phyloP scores from a whole-genome alignment of 2,113 vertebrate species.

The Strigops habroptila region DNA sequence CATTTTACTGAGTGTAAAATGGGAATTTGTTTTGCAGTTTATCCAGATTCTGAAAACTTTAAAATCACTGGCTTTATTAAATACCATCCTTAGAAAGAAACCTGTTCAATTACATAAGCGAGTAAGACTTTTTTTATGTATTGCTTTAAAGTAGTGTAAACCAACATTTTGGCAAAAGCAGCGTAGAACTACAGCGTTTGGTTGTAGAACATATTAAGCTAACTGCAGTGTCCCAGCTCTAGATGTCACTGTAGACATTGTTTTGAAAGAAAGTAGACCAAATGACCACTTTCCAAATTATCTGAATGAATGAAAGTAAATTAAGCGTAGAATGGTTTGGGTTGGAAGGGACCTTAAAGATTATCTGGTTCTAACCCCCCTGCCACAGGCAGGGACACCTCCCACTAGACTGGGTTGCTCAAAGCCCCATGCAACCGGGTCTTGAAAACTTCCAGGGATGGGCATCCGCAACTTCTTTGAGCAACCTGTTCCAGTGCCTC shows the following conservation, averaged over 20 bases:
- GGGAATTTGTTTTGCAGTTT: neutral
- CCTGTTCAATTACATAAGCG: neutral
- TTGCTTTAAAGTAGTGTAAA: neutral
- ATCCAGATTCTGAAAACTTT: neutral
- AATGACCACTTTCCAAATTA: neutral
- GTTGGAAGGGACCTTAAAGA: neutral
- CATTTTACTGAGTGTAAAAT: neutral
- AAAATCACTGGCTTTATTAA: neutral
- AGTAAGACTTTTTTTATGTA: neutral
- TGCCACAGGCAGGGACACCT: neutral
- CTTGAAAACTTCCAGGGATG: neutral
- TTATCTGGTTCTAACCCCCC: neutral
- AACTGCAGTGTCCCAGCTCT: neutral
- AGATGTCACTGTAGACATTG: slow-evolving; percentile 50
- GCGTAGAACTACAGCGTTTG: neutral
- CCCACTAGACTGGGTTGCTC: neutral
- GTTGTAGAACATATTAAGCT: neutral
- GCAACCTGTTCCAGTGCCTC: neutral
- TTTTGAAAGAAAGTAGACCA: neutral
- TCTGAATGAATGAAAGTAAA: neutral
- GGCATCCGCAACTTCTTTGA: neutral
- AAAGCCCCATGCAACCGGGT: neutral
- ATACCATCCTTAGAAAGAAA: neutral
- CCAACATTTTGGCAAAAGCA: neutral
- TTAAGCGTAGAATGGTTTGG: neutral